Percentiles rank a stretch among this genome's conserved stretches.
Evolutionary conservation across 2,888 invertebrate genomes (phyloP).

Genomic region (Oxycera nigricornis): DNA sequence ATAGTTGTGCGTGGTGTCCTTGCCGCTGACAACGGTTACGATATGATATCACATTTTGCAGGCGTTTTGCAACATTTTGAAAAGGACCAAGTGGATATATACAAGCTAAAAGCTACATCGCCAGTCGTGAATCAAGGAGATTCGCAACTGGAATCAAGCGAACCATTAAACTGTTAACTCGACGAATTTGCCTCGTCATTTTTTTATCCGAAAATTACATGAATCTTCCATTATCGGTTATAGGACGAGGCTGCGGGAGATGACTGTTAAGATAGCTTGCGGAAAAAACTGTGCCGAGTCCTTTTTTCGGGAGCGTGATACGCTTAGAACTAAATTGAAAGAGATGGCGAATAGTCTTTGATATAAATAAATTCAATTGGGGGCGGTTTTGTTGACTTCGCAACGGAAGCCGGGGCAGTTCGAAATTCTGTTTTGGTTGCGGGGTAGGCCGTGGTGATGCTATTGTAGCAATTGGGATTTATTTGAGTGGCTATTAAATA

Average conservation of each 20-base stretch:
- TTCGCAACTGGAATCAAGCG: constrained; percentile 14
- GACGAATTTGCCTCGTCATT: constrained; percentile 21
- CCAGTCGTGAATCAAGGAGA: not conserved
- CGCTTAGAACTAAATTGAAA: not conserved
- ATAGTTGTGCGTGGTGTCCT: not conserved
- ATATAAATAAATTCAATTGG: constrained; percentile 29
- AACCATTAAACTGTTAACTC: constrained; percentile 28
- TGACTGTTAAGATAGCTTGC: not conserved
- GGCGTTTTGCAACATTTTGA: not conserved
- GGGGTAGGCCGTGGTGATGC: not conserved
- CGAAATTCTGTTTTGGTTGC: not conserved
- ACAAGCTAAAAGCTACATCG: not conserved
- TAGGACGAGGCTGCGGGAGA: not conserved
- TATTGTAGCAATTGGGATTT: too few relatives aligned
- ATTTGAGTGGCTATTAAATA: too few relatives aligned
- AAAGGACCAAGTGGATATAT: not conserved
- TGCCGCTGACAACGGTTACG: not conserved
- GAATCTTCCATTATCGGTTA: constrained; percentile 29
- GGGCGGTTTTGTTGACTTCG: constrained; percentile 2
- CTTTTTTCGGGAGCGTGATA: not conserved
- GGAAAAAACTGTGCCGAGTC: not conserved
- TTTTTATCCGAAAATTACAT: constrained; percentile 31
- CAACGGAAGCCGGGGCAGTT: not conserved
- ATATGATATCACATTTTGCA: constrained; percentile 1
- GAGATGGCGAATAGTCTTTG: constrained; percentile 18